Conservation (phyloP, 2,113 vertebrate genomes). For the Hystrix cristata region DNA sequence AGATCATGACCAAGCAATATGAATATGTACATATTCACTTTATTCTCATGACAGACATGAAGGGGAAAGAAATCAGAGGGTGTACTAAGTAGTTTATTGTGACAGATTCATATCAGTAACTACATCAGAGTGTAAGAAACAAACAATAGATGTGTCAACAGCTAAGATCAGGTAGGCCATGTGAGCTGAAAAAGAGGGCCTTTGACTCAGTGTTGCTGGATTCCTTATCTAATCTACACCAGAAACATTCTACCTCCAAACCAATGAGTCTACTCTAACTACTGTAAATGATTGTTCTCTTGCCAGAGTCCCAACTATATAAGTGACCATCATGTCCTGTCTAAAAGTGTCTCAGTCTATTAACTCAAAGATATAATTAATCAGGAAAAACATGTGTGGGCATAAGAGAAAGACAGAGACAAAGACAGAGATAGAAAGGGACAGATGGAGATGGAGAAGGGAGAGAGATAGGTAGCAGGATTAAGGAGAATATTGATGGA, state of each 20-base stretch:
- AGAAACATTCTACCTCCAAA: constrained; percentile 51
- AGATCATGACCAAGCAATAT: background rate
- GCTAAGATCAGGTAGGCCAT: background rate
- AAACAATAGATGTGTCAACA: background rate
- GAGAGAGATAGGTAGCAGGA: background rate
- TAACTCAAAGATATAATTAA: constrained; percentile 48
- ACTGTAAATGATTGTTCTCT: constrained; percentile 42
- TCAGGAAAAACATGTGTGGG: background rate
- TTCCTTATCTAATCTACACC: constrained; percentile 51
- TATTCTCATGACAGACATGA: background rate
- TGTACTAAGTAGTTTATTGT: constrained; percentile 6
- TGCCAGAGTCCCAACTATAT: constrained; percentile 26
- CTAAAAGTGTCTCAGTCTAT: constrained; percentile 62
- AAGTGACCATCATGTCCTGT: constrained; percentile 45
- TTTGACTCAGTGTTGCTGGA: background rate
- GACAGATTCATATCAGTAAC: background rate
- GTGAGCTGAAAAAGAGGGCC: background rate
- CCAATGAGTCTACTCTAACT: constrained; percentile 16
- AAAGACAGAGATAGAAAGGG: background rate
- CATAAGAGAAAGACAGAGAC: background rate
- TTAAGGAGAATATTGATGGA: constrained; percentile 29
- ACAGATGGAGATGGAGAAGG: too few species aligned
- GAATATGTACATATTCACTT: background rate
- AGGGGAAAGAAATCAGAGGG: constrained; percentile 15
- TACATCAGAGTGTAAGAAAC: background rate